A percentile compares a stretch with the other conserved stretches of the same genome.
These are phyloP conservation scores for Ophion slaviceki DNA, from an alignment of 2,888 invertebrate genomes.

Conservation along the genomic window DNA sequence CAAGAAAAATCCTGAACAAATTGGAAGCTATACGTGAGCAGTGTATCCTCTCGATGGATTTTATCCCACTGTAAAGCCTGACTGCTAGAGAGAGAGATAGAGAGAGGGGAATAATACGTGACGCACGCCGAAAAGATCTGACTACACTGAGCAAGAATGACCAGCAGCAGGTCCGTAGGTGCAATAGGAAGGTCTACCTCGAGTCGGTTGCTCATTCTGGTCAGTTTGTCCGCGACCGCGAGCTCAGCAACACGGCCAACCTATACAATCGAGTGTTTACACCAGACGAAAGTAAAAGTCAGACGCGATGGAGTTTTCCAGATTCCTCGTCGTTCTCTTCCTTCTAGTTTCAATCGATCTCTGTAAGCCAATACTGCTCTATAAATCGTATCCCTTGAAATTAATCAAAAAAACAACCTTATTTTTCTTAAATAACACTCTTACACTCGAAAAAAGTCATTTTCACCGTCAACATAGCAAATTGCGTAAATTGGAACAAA, in stretches of 20 bases:
- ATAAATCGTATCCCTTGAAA: background rate
- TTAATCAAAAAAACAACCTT: background rate
- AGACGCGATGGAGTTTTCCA: slow-evolving; percentile 60
- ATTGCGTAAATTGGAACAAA: no score
- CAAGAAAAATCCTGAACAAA: background rate
- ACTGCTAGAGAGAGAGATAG: slow-evolving; percentile 7
- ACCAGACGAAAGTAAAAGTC: slow-evolving; percentile 20
- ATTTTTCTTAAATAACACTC: no score
- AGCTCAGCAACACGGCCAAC: slow-evolving; percentile 27
- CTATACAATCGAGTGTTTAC: slow-evolving; percentile 17
- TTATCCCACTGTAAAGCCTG: background rate
- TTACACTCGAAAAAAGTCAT: no score
- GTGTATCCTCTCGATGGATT: slow-evolving; percentile 17
- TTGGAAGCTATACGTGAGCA: background rate
- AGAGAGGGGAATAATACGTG: slow-evolving; percentile 12
- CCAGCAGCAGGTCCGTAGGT: slow-evolving; percentile 16
- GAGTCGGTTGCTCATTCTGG: slow-evolving; percentile 9
- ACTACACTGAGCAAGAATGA: slow-evolving; percentile 35
- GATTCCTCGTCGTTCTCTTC: slow-evolving; percentile 57
- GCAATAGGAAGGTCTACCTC: slow-evolving; percentile 4
- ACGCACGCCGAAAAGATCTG: background rate
- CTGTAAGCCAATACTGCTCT: slow-evolving; percentile 52
- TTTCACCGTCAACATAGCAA: no score
- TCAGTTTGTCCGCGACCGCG: slow-evolving; percentile 63
- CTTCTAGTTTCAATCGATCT: slow-evolving; percentile 53